A percentile compares a stretch with the other conserved stretches of the same genome.
Conservation (phyloP, 2,113 vertebrate genomes). For the Carlito syrichta region DNA sequence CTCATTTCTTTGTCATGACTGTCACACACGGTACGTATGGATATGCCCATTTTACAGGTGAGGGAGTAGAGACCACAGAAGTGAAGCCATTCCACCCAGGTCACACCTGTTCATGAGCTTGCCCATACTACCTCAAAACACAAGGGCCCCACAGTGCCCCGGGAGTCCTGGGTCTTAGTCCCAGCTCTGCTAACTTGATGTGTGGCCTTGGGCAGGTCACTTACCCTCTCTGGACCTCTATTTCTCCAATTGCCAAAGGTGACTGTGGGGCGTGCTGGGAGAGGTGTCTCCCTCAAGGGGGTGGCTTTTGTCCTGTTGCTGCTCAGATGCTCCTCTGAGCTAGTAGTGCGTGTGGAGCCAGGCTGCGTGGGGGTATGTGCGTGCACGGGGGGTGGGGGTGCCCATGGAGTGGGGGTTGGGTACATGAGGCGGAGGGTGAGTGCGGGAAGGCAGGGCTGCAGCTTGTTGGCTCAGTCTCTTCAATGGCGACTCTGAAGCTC, state of each 20-base stretch:
- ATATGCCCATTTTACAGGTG: neutral
- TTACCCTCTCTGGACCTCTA: neutral
- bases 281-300: neutral
- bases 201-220: neutral
- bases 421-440: neutral
- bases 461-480: constrained; percentile 79
- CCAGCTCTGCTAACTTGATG: neutral
- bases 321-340: neutral
- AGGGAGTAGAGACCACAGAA: neutral
- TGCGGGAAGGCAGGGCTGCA: neutral
- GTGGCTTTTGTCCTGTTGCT: neutral
- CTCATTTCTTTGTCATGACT: neutral
- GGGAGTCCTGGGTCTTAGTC: neutral
- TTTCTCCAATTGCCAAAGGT: neutral
- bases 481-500: constrained; percentile 83
- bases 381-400: too few species aligned
- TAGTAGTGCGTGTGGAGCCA: accelerated
- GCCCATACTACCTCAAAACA: neutral
- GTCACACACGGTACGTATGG: accelerated
- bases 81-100: neutral
- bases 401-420: accelerated
- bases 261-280: neutral
- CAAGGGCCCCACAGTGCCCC: neutral
- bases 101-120: accelerated
- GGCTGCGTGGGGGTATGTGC: too few species aligned